These are phyloP conservation scores for Chloroceryle inda DNA, from an alignment of 2,797 vertebrate genomes.

Conservation along the genomic window DNA sequence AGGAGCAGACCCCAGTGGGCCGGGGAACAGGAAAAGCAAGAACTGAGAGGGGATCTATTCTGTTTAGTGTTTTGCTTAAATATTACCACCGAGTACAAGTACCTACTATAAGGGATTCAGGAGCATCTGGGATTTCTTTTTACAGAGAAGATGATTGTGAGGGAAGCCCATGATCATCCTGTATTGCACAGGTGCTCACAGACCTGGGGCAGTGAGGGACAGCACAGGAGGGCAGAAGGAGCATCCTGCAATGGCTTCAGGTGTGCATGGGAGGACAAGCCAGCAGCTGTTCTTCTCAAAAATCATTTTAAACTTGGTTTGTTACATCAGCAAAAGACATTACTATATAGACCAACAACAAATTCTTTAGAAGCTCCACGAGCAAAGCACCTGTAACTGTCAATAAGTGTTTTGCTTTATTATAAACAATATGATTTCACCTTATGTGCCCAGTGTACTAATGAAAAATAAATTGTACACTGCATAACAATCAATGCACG, in stretches of 20 bases:
- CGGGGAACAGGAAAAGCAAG: neutral
- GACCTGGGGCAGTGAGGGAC: too few relatives aligned
- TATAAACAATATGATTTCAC: neutral
- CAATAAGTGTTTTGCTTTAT: neutral
- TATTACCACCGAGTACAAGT: neutral
- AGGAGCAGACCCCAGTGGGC: rapidly evolving
- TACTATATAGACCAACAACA: neutral
- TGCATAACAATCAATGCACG: neutral
- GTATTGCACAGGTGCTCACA: rapidly evolving
- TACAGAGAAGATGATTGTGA: neutral
- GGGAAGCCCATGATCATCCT: neutral
- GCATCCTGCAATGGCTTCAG: rapidly evolving
- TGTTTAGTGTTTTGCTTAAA: neutral
- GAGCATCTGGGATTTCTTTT: rapidly evolving
- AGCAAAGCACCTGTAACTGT: neutral
- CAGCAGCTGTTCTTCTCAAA: neutral
- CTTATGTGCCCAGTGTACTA: neutral
- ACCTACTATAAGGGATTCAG: neutral
- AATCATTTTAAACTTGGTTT: neutral
- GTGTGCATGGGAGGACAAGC: rapidly evolving
- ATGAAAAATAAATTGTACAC: neutral
- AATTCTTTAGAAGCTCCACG: neutral
- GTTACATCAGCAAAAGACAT: neutral
- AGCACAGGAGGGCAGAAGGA: neutral
- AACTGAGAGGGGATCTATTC: neutral